A percentile compares a stretch with the other conserved stretches of the same genome.
Conservation (phyloP, 2,113 vertebrate species). For the Chlorodrepanis virens region DNA sequence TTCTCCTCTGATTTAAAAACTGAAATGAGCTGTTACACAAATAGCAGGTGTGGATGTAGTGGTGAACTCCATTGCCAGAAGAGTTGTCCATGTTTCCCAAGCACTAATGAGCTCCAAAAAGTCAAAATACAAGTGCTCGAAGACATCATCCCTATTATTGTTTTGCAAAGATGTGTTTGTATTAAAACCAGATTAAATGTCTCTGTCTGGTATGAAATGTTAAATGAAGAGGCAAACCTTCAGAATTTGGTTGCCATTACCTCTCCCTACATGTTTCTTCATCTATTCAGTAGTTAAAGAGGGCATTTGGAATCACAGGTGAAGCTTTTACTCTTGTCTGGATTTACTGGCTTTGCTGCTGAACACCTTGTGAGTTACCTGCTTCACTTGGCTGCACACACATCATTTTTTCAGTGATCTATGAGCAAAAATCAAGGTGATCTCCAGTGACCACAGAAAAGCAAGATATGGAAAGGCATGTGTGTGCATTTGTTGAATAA, state of each 20-base stretch:
- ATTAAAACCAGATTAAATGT: not conserved
- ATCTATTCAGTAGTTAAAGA: not conserved
- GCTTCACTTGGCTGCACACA: not conserved
- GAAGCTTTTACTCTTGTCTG: not conserved
- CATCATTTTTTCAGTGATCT: not conserved
- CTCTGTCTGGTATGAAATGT: not conserved
- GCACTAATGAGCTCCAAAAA: not conserved
- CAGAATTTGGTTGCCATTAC: not conserved
- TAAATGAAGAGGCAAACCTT: not conserved
- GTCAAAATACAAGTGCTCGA: not conserved
- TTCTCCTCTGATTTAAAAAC: not conserved
- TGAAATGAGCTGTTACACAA: not conserved
- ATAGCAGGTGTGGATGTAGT: not conserved
- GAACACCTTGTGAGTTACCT: not conserved
- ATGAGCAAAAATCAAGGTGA: not conserved
- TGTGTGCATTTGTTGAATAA: not conserved
- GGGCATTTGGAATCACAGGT: not conserved
- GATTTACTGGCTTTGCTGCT: not conserved
- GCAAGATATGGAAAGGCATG: not conserved
- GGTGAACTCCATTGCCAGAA: not conserved
- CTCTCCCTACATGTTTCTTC: not conserved
- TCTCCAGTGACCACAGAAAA: not conserved
- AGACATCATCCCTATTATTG: not conserved
- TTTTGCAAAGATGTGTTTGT: not conserved
- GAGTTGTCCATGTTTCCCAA: not conserved